Evolutionary conservation across 2,113 vertebrate genomes (phyloP), one percentile per base, ranked within the genome.

Genomic region (Balaenoptera acutorostrata): DNA sequence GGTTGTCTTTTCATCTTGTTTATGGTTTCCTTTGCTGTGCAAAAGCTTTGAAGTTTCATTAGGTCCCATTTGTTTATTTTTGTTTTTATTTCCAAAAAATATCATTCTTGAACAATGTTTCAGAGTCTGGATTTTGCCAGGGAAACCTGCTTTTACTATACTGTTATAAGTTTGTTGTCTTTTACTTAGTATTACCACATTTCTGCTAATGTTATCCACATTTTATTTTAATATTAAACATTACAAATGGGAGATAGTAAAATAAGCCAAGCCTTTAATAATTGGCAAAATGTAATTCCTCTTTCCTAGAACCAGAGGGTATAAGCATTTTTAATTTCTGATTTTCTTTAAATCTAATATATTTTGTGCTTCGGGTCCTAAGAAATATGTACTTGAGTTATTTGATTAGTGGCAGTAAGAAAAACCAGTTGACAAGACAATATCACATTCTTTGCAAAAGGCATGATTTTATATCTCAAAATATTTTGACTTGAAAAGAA

Each of bases 401-500:
- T 92, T 94, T 91, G 64, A 71, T 88, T 88, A 93, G 71, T 85
- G 33, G 55, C 63, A 87, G 11, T 57, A 63, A 89, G 68, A 86
- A 63, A 93, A 95, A 59, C 15, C 46, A 36, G 0, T 23, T 75
- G 64, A 87, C 4, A 96, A 78, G 57, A 39, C 20, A 92, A 52
- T 92, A 72, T 86, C 3, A 12, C 18, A 63, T 23, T 2, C 3
- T 78, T 96, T 92, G 21, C 39, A 92, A 64, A 0, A 77, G 41
- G 33, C 10, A 59, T 94, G n/a, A 64, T 69, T 85, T 88, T 92
- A n/a, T 90, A 52, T 63, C 59, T 96, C 74, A 92, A 89, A 97
- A 88, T 88, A 85, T 83, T 95, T 93, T 86, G 57, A 77, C 52
- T 39, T 85, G n/a, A 61, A 90, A 89, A 94, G 41, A 86, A 97